phyloP scores from a whole-genome alignment of 1,140 invertebrate genomes.

The Cecropterus lyciades region DNA sequence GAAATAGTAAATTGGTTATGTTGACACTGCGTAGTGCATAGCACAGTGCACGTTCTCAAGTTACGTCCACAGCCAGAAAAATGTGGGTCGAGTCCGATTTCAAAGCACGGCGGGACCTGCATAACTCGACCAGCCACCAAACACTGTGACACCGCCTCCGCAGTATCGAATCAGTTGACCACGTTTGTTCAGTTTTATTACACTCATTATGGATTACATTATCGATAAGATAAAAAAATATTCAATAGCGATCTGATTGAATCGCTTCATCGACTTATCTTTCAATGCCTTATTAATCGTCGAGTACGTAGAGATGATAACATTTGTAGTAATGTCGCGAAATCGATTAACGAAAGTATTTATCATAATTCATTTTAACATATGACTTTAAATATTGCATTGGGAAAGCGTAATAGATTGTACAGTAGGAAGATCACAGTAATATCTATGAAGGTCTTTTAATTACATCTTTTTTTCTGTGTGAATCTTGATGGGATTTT shows the following conservation, averaged over 20 bases:
- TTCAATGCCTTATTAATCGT: conserved; percentile 25
- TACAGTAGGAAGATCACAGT: too few species aligned
- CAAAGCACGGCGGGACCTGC: conserved; percentile 65
- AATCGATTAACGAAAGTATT: too few species aligned
- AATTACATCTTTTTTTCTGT: too few species aligned
- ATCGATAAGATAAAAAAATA: conserved; percentile 44
- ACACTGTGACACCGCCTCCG: conserved; percentile 14
- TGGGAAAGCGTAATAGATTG: too few species aligned
- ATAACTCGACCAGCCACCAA: conserved; percentile 54
- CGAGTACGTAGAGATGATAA: conserved; percentile 16
- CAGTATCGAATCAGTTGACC: neutral
- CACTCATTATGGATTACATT: conserved; percentile 2
- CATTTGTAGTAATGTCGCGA: conserved; percentile 21
- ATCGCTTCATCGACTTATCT: conserved; percentile 40
- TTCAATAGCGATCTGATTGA: conserved; percentile 41
- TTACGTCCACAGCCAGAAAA: conserved; percentile 68
- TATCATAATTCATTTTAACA: too few species aligned
- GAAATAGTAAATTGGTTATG: conserved; percentile 24
- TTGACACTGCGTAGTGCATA: conserved; percentile 40
- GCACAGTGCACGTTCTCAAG: conserved; percentile 50
- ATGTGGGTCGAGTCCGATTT: conserved; percentile 71
- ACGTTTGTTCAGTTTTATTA: conserved; percentile 18
- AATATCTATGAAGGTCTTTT: too few species aligned
- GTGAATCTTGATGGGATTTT: too few species aligned
- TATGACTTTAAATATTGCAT: too few species aligned